Conservation (phyloP, 35 echinoderm and acorn worm genomes). For the Eucidaris tribuloides region DNA sequence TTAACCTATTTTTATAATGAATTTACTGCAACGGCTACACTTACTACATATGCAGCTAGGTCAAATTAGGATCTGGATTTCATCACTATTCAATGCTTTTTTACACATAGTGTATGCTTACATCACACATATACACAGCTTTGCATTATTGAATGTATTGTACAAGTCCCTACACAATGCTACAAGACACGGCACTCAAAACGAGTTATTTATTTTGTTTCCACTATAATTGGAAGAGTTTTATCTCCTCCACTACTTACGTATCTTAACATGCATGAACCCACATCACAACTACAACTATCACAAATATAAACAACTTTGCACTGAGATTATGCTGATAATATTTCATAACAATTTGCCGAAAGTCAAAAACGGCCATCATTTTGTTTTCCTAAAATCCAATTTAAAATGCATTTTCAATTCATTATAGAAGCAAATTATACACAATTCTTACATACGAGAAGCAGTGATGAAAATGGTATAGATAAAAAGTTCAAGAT, state of each 20-base stretch:
- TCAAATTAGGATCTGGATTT: neutral
- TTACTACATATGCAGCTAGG: neutral
- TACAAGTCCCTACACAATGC: neutral
- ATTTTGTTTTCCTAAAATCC: neutral
- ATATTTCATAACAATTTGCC: neutral
- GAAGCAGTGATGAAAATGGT: neutral
- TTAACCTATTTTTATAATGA: neutral
- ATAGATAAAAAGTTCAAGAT: neutral
- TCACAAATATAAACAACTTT: constrained; percentile 11
- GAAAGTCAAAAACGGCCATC: neutral
- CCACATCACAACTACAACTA: constrained; percentile 22
- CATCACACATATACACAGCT: constrained; percentile 16
- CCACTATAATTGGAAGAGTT: neutral
- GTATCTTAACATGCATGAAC: neutral
- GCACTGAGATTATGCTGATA: neutral
- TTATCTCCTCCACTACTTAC: neutral
- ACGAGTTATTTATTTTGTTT: neutral
- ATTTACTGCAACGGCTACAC: neutral
- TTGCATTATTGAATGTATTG: neutral
- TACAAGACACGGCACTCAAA: neutral
- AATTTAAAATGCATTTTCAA: neutral
- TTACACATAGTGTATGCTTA: too few species aligned
- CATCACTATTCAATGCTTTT: neutral
- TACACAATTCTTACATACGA: constrained; percentile 7
- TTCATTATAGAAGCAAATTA: constrained; percentile 20